Conservation (phyloP, 2,113 vertebrate species). For the Climacteris rufus region DNA sequence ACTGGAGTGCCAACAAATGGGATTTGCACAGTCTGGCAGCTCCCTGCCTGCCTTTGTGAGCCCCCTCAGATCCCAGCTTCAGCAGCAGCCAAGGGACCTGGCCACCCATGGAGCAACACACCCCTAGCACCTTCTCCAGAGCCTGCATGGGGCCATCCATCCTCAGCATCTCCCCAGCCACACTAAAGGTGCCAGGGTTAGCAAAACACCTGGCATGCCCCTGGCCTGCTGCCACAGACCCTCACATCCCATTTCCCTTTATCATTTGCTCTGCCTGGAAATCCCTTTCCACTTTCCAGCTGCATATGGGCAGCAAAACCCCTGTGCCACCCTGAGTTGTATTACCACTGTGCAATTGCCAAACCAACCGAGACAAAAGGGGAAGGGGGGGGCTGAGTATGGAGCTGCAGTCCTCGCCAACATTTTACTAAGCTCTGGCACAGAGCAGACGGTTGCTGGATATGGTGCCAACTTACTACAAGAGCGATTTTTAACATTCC, state of each 20-base stretch:
- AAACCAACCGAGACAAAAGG: conserved; percentile 49
- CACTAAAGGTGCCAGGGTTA: background rate
- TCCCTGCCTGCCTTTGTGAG: background rate
- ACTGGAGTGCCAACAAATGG: background rate
- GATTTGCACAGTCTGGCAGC: background rate
- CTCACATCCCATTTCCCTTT: background rate
- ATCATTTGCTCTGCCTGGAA: conserved; percentile 2
- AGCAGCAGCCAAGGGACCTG: background rate
- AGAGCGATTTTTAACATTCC: conserved; percentile 70
- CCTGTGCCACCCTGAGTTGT: conserved; percentile 23
- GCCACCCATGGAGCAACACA: background rate
- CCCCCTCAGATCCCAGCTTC: background rate
- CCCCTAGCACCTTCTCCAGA: background rate
- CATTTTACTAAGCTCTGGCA: conserved; percentile 70
- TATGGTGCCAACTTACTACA: conserved; percentile 69
- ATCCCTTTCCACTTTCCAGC: conserved; percentile 16
- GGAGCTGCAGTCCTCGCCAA: conserved; percentile 48
- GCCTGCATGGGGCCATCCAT: background rate
- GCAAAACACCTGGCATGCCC: background rate
- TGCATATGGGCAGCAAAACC: conserved; percentile 18
- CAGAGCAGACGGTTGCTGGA: conserved; percentile 54
- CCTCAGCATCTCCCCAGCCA: background rate
- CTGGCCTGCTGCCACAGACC: background rate
- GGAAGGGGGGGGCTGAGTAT: conserved; percentile 20
- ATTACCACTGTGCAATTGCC: conserved; percentile 28